Base-by-base conservation (phyloP, 2,888 invertebrate species). In the Epirrhoe tristata region DNA sequence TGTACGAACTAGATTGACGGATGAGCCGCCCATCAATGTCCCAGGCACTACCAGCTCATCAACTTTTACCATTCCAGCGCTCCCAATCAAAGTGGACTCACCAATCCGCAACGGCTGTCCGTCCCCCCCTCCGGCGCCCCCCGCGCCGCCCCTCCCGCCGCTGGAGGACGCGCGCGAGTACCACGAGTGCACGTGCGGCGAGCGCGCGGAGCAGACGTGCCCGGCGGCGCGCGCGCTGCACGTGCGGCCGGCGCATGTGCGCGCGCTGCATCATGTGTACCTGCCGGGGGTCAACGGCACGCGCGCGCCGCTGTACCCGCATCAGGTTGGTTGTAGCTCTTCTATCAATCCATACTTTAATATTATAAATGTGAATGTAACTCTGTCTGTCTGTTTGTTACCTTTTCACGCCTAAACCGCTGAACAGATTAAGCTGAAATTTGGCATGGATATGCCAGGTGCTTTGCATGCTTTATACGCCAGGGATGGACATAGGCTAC, bases 251-350 rank as follows among this genome's bases (percentile, higher is more conserved):
- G 87, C 77, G 74, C 93, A 87, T 79, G 93, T 96, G 64, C 88
- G 90, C 68, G 90, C 93, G 63, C 86, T 95, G 63, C 95, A 95
- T 82, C 88, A 94, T 81, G 89, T 86, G 50, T 88, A 82, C 70
- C 86, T 95, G 73, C 93, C 94, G 58, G 95, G 95, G 69, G 88
- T 96, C 57, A 96, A 95, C 83, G 95, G 95, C 72, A 95, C 95
- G 67, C 90, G 94, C 17, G 93, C 93, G 1, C 91, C 90, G 0
- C 73, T 87, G 17, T 75, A 81, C 56, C 90, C 89, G 34, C 90
- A 89, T 78, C 24, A 24, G 24, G 24, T 24, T 1, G 24, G 24
- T 3, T 24, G 3, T 24, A 24, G 24, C 24, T 24, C 24, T 24
- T 24, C n/a, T n/a, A n/a, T n/a, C n/a, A n/a, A n/a, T 24, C 24